These are phyloP conservation scores for Mystacornis crossleyi DNA, from an alignment of 2,113 vertebrate genomes.

Conservation along the genomic window DNA sequence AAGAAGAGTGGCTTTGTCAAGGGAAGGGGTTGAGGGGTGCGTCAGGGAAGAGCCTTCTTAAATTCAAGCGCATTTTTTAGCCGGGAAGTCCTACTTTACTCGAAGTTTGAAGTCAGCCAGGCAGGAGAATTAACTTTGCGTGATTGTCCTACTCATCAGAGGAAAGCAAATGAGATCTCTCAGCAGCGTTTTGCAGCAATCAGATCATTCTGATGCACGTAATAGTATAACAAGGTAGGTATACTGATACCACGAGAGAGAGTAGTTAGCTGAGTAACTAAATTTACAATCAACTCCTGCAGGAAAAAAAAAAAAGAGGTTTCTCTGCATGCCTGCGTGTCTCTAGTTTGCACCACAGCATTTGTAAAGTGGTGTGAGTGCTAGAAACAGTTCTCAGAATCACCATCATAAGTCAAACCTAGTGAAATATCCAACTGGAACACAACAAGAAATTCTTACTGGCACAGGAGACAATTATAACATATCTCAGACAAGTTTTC, in stretches of 20 bases:
- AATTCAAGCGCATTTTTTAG: not conserved
- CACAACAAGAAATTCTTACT: not conserved
- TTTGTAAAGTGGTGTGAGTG: not conserved
- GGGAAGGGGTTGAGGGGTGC: not conserved
- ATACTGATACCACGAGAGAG: not conserved
- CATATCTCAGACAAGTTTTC: not conserved
- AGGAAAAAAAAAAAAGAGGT: not conserved
- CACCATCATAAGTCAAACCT: not conserved
- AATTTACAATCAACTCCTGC: not conserved
- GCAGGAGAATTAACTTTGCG: accelerated
- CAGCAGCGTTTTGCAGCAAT: not conserved
- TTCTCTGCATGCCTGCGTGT: not conserved
- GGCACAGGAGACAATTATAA: not conserved
- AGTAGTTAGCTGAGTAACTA: not conserved
- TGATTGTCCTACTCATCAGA: not conserved
- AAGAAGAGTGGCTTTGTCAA: not conserved
- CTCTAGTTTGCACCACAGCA: not conserved
- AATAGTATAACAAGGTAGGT: not conserved
- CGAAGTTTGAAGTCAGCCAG: not conserved
- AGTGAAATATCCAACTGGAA: not conserved
- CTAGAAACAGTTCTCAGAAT: not conserved
- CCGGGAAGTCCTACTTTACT: not conserved
- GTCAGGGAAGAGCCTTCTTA: not conserved
- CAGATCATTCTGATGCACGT: not conserved
- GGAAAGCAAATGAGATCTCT: not conserved